A percentile compares a stretch with the other conserved stretches of the same genome.
Conservation (phyloP, 2,113 vertebrate species). For the Cettia cetti region DNA sequence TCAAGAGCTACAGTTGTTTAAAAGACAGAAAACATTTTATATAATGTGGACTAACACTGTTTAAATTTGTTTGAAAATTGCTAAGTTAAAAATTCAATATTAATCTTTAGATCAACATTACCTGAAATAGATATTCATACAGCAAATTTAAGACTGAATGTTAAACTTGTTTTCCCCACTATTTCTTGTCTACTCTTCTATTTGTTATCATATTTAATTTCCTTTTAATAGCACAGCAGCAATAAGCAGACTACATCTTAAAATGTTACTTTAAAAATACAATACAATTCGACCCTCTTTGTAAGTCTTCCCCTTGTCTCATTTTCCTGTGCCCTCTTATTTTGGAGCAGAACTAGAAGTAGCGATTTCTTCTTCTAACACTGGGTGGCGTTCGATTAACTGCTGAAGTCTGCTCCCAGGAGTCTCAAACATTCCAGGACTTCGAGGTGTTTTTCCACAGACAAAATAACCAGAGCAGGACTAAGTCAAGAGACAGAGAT, state of each 20-base stretch:
- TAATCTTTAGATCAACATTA: not conserved
- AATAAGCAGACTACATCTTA: not conserved
- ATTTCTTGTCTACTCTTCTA: not conserved
- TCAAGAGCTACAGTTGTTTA: not conserved
- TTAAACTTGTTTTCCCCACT: rapidly evolving
- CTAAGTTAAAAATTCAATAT: not conserved
- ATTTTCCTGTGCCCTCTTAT: not conserved
- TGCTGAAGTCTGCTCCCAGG: not conserved
- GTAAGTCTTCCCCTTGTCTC: not conserved
- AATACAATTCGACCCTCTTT: not conserved
- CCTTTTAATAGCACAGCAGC: not conserved
- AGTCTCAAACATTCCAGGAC: not conserved
- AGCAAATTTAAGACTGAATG: not conserved
- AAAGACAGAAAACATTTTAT: not conserved
- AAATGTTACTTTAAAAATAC: not conserved
- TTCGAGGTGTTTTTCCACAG: not conserved
- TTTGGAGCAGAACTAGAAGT: not conserved
- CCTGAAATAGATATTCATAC: not conserved
- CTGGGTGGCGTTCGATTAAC: not conserved
- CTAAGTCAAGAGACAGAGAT: not conserved
- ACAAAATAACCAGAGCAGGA: not conserved
- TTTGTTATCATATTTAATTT: not conserved
- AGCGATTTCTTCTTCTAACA: not conserved
- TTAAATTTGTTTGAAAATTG: not conserved
- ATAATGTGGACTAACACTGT: rapidly evolving